These are phyloP conservation scores for Blennius ocellaris DNA, from an alignment of 2,113 vertebrate species.

Conservation along the genomic window DNA sequence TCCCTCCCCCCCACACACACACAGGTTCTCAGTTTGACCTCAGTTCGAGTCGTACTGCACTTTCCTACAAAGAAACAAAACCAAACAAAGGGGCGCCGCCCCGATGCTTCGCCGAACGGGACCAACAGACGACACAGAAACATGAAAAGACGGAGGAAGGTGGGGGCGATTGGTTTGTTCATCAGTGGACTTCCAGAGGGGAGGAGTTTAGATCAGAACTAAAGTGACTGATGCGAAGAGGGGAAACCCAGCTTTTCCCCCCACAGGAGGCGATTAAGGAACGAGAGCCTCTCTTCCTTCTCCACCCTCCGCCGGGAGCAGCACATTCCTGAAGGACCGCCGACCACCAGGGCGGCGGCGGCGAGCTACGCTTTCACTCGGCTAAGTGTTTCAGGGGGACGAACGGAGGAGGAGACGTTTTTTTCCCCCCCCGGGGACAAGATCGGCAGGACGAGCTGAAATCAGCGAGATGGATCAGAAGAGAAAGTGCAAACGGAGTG, in stretches of 20 bases:
- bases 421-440: slow-evolving; percentile 6
- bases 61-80: slow-evolving; percentile 25
- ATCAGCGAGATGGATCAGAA: slow-evolving; percentile 20
- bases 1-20: no score
- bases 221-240: background rate
- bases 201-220: background rate
- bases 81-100: slow-evolving; percentile 49
- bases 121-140: slow-evolving; percentile 56
- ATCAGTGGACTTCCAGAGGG: slow-evolving; percentile 4
- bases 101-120: slow-evolving; percentile 47
- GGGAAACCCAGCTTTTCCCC: no score
- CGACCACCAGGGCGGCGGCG: background rate
- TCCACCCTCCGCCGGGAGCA: slow-evolving; percentile 49
- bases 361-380: background rate
- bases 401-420: background rate
- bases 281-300: slow-evolving; percentile 26
- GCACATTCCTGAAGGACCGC: slow-evolving; percentile 38
- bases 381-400: background rate
- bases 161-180: slow-evolving; percentile 1
- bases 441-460: background rate
- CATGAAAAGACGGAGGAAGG: slow-evolving; percentile 35
- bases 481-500: slow-evolving; percentile 16
- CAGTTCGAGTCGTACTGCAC: slow-evolving; percentile 48
- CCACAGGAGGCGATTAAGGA: no score
- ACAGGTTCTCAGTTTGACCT: slow-evolving; percentile 37